Evolutionary conservation across 2,797 vertebrate species (phyloP), one percentile per base, ranked within the genome.

Genomic region (Falco berigora): DNA sequence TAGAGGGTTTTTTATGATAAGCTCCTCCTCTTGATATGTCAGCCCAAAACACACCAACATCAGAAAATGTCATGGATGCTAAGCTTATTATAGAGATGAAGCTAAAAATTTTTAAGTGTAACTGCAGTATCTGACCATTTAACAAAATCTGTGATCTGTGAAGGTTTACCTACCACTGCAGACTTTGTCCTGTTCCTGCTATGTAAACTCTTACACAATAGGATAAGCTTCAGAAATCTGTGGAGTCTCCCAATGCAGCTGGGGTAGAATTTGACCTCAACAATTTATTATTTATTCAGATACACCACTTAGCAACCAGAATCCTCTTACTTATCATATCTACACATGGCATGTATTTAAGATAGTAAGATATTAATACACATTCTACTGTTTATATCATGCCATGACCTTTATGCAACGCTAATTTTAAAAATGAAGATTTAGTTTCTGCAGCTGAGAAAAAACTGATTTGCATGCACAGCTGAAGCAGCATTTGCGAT

Each of bases 401-500:
- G 66, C 59, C 34, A 58, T 7, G 40, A 63, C 91, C 74, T 90
- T 74, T 19, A 67, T 7, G 85, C 40, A 75, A 64, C 4, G 61
- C 86, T 93, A 93, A 95, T 83, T 95, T 95, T 92, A 86, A 97
- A 94, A 52, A 80, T 50, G 47, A 91, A 94, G 72, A 94, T 95
- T 91, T 67, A 46, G 77, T 90, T 95, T 92, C 75, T 91, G 85
- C 95, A 95, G 90, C 84, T 91, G 71, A 94, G 87, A 77, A 96
- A 77, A 5, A 44, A 18, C 25, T 22, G 62, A 96, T 90, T 66
- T 96, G 80, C 58, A 83, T 0, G 36, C 89, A 96, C 94, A 97
- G 95, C 97, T 97, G 95, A 95, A 84, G 90, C 66, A 96, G 88
- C 75, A 94, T 64, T 90, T 96, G 81, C 86, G 80, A 77, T 47